Percentiles rank a stretch among this genome's conserved stretches.
Conservation (phyloP, 2,888 invertebrate species). For the Venustoraphidia nigricollis region DNA sequence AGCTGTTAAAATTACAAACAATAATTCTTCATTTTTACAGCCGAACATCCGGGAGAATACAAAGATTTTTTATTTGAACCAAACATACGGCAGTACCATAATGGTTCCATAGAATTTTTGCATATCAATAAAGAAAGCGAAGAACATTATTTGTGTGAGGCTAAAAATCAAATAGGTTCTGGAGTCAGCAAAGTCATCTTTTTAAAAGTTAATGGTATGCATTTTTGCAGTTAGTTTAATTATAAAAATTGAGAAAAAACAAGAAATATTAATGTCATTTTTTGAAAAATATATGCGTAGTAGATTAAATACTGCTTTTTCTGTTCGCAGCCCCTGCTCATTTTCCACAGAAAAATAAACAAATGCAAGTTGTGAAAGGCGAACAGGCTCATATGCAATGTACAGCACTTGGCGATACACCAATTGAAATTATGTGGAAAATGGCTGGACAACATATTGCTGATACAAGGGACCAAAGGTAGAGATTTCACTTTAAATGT, state of each 20-base stretch:
- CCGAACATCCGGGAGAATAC: slow-evolving; percentile 57
- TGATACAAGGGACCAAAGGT: slow-evolving; percentile 56
- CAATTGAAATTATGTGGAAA: slow-evolving; percentile 74
- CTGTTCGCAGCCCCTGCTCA: slow-evolving; percentile 57
- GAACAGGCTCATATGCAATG: slow-evolving; percentile 74
- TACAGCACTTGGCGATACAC: slow-evolving; percentile 75
- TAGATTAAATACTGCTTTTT: neutral
- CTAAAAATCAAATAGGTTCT: slow-evolving; percentile 81
- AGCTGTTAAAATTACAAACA: too few species aligned
- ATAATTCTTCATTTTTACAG: slow-evolving; percentile 23
- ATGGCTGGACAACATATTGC: slow-evolving; percentile 58
- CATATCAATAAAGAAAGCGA: slow-evolving; percentile 75
- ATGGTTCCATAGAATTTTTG: slow-evolving; percentile 71
- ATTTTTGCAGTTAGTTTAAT: neutral
- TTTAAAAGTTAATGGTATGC: slow-evolving; percentile 75
- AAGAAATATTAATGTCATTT: neutral
- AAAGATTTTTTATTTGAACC: slow-evolving; percentile 71
- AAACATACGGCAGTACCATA: slow-evolving; percentile 58
- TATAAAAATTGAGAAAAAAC: neutral
- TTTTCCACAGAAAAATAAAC: slow-evolving; percentile 68
- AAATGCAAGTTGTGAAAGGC: slow-evolving; percentile 67
- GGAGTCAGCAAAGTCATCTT: slow-evolving; percentile 86
- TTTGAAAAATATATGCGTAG: neutral
- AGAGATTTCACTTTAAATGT: slow-evolving; percentile 9
- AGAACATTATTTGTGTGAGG: slow-evolving; percentile 84